Conservation (phyloP, 1,140 invertebrate species). For the Neodiprion lecontei region DNA sequence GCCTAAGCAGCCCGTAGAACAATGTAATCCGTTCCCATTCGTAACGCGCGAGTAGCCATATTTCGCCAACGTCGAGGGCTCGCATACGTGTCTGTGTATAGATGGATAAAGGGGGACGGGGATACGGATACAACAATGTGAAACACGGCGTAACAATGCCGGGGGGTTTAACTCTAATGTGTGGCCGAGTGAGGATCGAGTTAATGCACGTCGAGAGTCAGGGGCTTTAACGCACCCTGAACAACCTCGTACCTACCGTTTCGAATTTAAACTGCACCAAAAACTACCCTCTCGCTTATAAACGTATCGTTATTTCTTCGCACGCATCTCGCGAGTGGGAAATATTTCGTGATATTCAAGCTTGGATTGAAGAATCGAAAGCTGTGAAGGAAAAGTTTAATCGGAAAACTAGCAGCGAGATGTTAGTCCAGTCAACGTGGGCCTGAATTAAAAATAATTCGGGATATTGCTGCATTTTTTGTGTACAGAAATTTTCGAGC, state of each 20-base stretch:
- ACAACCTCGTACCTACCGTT: neutral
- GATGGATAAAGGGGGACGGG: neutral
- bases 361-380: no score
- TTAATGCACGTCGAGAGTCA: constrained; percentile 7
- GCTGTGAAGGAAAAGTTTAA: no score
- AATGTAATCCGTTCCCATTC: neutral
- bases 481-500: no score
- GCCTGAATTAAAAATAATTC: no score
- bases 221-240: constrained; percentile 1
- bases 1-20: neutral
- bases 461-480: no score
- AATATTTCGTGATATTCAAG: no score
- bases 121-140: neutral
- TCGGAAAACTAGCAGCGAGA: no score
- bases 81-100: neutral
- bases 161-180: constrained; percentile 1
- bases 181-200: neutral
- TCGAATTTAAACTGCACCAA: neutral
- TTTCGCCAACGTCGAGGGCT: constrained; percentile 1
- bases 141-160: constrained; percentile 3
- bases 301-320: no score
- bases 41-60: neutral
- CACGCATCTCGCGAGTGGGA: no score
- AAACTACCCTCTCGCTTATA: neutral
- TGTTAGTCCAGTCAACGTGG: no score